A percentile compares a stretch with the other conserved stretches of the same genome.
phyloP scores from a whole-genome alignment of 1,140 invertebrate genomes.

The Maniola jurtina region DNA sequence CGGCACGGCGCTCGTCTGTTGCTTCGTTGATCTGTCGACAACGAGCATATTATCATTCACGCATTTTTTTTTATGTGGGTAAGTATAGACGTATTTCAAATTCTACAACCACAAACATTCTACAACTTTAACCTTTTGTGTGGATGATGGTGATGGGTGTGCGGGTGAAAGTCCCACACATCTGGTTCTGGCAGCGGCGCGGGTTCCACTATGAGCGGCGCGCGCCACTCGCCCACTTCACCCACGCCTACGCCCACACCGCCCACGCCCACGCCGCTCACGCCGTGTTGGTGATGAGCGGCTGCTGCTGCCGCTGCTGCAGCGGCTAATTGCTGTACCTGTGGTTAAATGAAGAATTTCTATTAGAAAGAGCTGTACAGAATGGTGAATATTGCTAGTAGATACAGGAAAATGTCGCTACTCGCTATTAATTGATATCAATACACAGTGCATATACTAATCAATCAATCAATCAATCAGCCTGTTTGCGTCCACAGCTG shows the following conservation, averaged over 20 bases:
- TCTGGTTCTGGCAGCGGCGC: constrained; percentile 56
- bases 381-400: too few relatives aligned
- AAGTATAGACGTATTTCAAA: too few relatives aligned
- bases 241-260: constrained; percentile 52
- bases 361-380: too few relatives aligned
- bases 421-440: too few relatives aligned
- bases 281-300: constrained; percentile 64
- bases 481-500: too few relatives aligned
- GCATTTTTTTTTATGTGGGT: too few relatives aligned
- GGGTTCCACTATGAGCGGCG: constrained; percentile 68
- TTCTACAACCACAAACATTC: too few relatives aligned
- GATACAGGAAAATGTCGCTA: too few relatives aligned
- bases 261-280: constrained; percentile 42
- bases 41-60: constrained; percentile 1
- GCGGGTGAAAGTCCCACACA: constrained; percentile 61
- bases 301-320: constrained; percentile 82
- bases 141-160: constrained; percentile 53
- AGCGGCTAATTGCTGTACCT: constrained; percentile 93
- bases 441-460: too few relatives aligned
- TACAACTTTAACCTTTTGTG: constrained; percentile 52
- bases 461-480: too few relatives aligned
- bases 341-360: constrained; percentile 34
- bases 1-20: constrained; percentile 66
- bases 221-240: constrained; percentile 71
- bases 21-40: constrained; percentile 72